Evolutionary conservation across 2,797 vertebrate species (phyloP).

Genomic region (Lindbergichthys nudifrons): DNA sequence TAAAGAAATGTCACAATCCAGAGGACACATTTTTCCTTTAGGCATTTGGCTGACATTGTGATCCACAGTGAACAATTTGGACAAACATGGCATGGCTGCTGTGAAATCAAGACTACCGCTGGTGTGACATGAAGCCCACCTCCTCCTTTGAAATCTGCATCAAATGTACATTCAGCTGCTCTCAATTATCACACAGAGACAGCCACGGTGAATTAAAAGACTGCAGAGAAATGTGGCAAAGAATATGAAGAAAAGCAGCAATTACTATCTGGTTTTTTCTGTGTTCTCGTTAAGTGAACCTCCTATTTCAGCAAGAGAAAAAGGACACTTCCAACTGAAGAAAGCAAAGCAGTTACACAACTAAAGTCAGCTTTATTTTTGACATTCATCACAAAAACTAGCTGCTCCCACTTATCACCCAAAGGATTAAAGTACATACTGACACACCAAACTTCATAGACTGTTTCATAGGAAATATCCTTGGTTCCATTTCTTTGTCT

Average conservation of each 20-base stretch:
- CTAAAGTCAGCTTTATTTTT: constrained; percentile 41
- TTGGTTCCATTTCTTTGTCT: constrained; percentile 5
- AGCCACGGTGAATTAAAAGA: constrained; percentile 24
- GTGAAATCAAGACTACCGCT: constrained; percentile 40
- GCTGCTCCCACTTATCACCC: constrained; percentile 46
- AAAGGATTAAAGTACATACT: constrained; percentile 48
- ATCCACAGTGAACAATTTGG: not conserved
- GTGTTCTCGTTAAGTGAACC: constrained; percentile 38
- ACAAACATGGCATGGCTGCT: constrained; percentile 9
- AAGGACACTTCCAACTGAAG: constrained; percentile 19
- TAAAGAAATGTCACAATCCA: constrained; percentile 5
- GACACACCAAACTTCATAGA: constrained; percentile 24
- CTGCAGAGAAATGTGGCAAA: constrained; percentile 21
- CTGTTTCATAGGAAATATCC: constrained; percentile 13
- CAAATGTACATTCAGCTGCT: constrained; percentile 10
- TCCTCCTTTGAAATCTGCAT: constrained; percentile 42
- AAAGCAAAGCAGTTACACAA: constrained; percentile 30
- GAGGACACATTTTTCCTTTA: constrained; percentile 12
- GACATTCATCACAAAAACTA: constrained; percentile 49
- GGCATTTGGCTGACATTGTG: constrained; percentile 20
- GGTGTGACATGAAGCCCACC: constrained; percentile 35
- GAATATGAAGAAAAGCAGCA: constrained; percentile 20
- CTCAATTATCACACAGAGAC: constrained; percentile 37
- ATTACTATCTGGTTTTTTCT: constrained; percentile 37
- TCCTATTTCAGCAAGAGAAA: constrained; percentile 28